Base-by-base conservation (phyloP, 2,888 invertebrate species). In the Carabus problematicus region DNA sequence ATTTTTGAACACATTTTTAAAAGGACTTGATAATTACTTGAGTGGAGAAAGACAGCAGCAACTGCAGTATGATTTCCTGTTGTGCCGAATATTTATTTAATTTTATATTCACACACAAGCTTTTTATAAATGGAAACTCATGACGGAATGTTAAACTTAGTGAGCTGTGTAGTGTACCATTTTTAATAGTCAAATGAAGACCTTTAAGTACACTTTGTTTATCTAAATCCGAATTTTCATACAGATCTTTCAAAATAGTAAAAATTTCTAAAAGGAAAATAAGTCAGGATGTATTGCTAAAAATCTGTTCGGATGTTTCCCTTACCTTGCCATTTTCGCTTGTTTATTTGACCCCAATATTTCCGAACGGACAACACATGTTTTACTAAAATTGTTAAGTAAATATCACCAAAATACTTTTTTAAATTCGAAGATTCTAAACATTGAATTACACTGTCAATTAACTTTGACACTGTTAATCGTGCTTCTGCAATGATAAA, bases 271-370 rank as follows among this genome's bases (percentile, higher is more conserved):
- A 45, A 72, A 71, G 29, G 11, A 59, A 18, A 3, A 69, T n/a
- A 39, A 8, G 4, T 39, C 47, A 62, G 19, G 14, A 18, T n/a
- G 2, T 70, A 49, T 49, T 69, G 9, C 4, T 16, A 8, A 56
- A 47, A 7, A 60, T 61, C 18, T 71, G 56, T n/a, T 69, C 58
- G 42, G 67, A 66, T 11, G 73, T 43, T n/a, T 63, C 74, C 7
- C 1, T 49, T 16, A 87, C 89, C 85, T 78, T 83, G 83, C 89
- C 89, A 90, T 69, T 84, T 81, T 56, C 81, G 76, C 41, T 82
- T 80, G 54, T 82, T 78, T 58, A 89, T 84, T 70, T 79, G 79
- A 3, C 83, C 82, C 74, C 86, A 80, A 75, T 87, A 87, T 74
- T 83, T 76, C 70, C 84, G 80, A 76, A 82, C 82, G 8, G 84